Conservation (phyloP, 2,888 invertebrate genomes). For the Drosophila nigricruria region DNA sequence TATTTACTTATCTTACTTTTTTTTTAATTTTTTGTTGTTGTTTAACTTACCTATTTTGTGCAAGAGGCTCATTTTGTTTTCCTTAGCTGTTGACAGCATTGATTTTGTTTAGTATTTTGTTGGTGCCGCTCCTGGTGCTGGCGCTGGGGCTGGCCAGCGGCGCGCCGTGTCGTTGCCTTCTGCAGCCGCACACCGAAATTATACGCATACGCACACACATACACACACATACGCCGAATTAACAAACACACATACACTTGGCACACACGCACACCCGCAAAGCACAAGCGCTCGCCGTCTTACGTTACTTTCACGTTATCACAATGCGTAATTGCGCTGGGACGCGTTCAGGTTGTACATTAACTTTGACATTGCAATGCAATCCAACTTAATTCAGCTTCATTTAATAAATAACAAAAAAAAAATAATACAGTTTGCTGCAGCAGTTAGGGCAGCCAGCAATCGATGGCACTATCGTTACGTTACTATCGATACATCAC, state of each 20-base stretch:
- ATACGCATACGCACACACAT: constrained; percentile 63
- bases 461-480: constrained; percentile 61
- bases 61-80: constrained; percentile 69
- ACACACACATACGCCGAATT: constrained; percentile 46
- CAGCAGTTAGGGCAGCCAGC: constrained; percentile 58
- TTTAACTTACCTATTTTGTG: constrained; percentile 72
- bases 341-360: constrained; percentile 39
- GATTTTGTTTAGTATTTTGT: constrained; percentile 38
- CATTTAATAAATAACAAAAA: constrained; percentile 62
- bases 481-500: constrained; percentile 47
- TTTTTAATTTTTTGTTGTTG: background rate
- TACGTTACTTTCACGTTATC: constrained; percentile 52
- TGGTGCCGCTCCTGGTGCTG: constrained; percentile 39
- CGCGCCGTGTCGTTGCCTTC: constrained; percentile 64
- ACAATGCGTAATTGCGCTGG: constrained; percentile 52
- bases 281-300: constrained; percentile 48
- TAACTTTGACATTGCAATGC: constrained; percentile 61
- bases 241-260: constrained; percentile 48
- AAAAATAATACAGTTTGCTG: constrained; percentile 61
- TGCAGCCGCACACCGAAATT: constrained; percentile 66
- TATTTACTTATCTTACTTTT: constrained; percentile 8
- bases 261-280: constrained; percentile 55
- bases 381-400: constrained; percentile 61
- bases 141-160: constrained; percentile 45
- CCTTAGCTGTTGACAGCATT: constrained; percentile 57